Conservation (phyloP, 2,888 invertebrate species). For the Parascotia fuliginaria region DNA sequence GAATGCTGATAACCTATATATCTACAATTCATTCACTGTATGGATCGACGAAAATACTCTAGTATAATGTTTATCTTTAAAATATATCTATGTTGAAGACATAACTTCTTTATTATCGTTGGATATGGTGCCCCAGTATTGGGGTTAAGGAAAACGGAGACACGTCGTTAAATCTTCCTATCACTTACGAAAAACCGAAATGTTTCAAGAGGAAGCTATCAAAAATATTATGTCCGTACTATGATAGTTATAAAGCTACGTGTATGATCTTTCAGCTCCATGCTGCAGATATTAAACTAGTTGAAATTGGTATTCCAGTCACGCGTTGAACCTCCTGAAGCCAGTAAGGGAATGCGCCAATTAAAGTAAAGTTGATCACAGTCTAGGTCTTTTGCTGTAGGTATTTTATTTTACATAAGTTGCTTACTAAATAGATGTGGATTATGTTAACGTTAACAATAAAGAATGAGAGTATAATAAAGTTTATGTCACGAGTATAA, state of each 20-base stretch:
- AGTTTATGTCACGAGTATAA: too few relatives aligned
- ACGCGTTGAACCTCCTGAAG: constrained; percentile 2
- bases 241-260: background rate
- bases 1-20: too few relatives aligned
- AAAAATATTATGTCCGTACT: constrained; percentile 15
- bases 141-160: constrained; percentile 31
- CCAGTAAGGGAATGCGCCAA: background rate
- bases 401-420: background rate
- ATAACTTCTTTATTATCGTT: constrained; percentile 27
- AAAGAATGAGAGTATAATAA: too few relatives aligned
- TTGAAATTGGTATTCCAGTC: constrained; percentile 6
- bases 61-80: constrained; percentile 3
- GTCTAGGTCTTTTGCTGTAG: background rate
- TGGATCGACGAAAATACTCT: background rate
- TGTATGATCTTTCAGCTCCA: background rate
- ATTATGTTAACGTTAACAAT: background rate
- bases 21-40: too few relatives aligned
- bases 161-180: constrained; percentile 32
- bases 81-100: constrained; percentile 15
- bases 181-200: constrained; percentile 26
- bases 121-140: constrained; percentile 13
- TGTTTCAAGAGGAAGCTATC: constrained; percentile 20
- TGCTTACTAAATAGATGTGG: background rate
- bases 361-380: constrained; percentile 1
- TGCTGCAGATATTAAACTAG: background rate